phyloP scores from a whole-genome alignment of 2,888 invertebrate species.

The Sarcophaga caerulescens region DNA sequence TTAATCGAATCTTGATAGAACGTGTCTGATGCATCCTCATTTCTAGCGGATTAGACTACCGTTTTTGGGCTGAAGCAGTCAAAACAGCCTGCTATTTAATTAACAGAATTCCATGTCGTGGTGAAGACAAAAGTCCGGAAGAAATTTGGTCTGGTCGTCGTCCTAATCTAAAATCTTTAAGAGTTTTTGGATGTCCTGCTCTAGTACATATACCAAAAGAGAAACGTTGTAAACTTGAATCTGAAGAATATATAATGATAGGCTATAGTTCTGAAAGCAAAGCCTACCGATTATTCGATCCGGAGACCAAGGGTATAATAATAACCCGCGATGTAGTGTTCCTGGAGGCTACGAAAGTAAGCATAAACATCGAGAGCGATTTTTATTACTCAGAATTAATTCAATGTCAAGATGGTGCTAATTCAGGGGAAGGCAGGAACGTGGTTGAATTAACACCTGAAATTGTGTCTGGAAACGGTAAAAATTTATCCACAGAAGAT shows the following conservation, averaged over 20 bases:
- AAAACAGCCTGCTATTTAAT: no score
- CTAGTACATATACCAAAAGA: no score
- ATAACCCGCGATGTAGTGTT: conserved; percentile 21
- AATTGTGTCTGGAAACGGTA: no score
- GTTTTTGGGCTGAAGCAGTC: no score
- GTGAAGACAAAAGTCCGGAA: conserved; percentile 22
- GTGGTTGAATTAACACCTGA: no score
- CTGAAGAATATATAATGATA: background rate
- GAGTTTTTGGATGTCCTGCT: conserved; percentile 52
- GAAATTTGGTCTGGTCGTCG: conserved; percentile 56
- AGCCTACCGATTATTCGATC: conserved; percentile 1
- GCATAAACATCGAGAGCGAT: background rate
- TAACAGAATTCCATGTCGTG: background rate
- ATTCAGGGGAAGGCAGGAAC: no score
- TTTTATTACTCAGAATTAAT: background rate
- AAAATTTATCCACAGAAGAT: no score
- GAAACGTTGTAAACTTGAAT: no score
- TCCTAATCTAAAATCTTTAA: conserved; percentile 45
- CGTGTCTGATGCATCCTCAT: no score
- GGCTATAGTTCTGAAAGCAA: conserved; percentile 23
- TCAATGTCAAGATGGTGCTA: no score
- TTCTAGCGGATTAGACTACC: background rate
- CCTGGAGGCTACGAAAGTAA: background rate
- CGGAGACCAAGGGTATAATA: background rate
- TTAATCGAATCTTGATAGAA: background rate